These are phyloP conservation scores for Nemotelus nigrinus DNA, from an alignment of 2,888 invertebrate genomes.

Conservation along the genomic window DNA sequence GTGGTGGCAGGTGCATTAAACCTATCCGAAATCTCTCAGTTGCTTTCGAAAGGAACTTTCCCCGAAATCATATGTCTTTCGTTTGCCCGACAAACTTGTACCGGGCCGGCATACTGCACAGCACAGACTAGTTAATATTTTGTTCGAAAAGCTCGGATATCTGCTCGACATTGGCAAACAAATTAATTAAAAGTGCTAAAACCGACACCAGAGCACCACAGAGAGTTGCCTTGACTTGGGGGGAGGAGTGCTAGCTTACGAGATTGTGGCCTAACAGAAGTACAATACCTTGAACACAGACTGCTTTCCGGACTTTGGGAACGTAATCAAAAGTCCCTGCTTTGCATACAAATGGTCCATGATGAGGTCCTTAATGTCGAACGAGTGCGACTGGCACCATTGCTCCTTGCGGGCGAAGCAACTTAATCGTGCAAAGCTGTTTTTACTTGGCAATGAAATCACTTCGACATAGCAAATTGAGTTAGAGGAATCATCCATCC, in stretches of 20 bases:
- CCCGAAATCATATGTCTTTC: conserved; percentile 17
- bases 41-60: neutral
- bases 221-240: conserved; percentile 12
- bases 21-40: conserved; percentile 8
- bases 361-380: conserved; percentile 48
- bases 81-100: neutral
- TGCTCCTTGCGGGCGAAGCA: conserved; percentile 19
- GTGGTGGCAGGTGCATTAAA: conserved; percentile 31
- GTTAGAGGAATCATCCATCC: conserved; percentile 13
- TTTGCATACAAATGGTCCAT: conserved; percentile 51
- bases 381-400: conserved; percentile 24
- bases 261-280: neutral
- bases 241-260: neutral
- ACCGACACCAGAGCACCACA: conserved; percentile 18
- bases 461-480: conserved; percentile 39
- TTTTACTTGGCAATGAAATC: conserved; percentile 35
- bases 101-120: neutral
- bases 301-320: conserved; percentile 7
- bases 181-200: conserved; percentile 48
- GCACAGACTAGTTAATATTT: neutral
- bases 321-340: conserved; percentile 47
- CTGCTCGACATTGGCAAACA: conserved; percentile 38
- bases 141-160: conserved; percentile 8
- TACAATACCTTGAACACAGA: conserved; percentile 5
- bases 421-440: conserved; percentile 43